Percentiles rank a stretch among this genome's conserved stretches.
phyloP scores from a whole-genome alignment of 1,140 invertebrate genomes.

The Drosophila pseudoananassae region DNA sequence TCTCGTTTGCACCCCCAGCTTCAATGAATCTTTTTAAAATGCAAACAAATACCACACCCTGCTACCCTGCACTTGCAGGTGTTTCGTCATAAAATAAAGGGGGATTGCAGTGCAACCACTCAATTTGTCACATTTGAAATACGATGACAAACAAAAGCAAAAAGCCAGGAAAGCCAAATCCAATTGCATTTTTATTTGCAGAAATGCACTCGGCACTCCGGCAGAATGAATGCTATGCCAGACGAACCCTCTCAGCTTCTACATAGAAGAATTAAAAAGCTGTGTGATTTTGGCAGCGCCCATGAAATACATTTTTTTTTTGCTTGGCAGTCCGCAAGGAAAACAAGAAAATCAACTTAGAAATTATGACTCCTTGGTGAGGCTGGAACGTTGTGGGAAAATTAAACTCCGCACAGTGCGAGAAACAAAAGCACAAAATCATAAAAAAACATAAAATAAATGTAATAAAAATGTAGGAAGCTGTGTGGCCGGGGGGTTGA shows the following conservation, averaged over 20 bases:
- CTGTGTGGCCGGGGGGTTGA: background rate
- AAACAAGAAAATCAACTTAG: slow-evolving; percentile 81
- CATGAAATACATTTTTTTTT: slow-evolving; percentile 1
- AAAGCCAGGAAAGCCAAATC: slow-evolving; percentile 59
- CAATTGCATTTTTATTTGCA: slow-evolving; percentile 83
- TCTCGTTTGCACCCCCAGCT: slow-evolving; percentile 19
- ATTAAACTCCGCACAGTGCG: slow-evolving; percentile 60
- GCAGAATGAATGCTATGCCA: slow-evolving; percentile 19
- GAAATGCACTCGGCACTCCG: slow-evolving; percentile 75
- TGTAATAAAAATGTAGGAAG: slow-evolving; percentile 63
- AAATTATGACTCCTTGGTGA: slow-evolving; percentile 75
- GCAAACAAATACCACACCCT: slow-evolving; percentile 64
- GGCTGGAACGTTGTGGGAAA: slow-evolving; percentile 49
- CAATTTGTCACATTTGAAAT: slow-evolving; percentile 82
- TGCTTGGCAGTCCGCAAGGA: background rate
- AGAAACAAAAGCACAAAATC: slow-evolving; percentile 71
- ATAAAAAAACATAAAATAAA: slow-evolving; percentile 82
- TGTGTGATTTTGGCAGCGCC: slow-evolving; percentile 22
- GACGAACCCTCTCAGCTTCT: background rate
- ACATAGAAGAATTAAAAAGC: slow-evolving; percentile 11
- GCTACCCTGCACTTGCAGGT: slow-evolving; percentile 39
- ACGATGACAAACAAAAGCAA: slow-evolving; percentile 60
- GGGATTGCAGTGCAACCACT: slow-evolving; percentile 53
- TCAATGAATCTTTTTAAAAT: slow-evolving; percentile 72
- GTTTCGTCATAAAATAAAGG: slow-evolving; percentile 36